phyloP scores from a whole-genome alignment of 2,113 vertebrate species.

The Pterocles gutturalis region DNA sequence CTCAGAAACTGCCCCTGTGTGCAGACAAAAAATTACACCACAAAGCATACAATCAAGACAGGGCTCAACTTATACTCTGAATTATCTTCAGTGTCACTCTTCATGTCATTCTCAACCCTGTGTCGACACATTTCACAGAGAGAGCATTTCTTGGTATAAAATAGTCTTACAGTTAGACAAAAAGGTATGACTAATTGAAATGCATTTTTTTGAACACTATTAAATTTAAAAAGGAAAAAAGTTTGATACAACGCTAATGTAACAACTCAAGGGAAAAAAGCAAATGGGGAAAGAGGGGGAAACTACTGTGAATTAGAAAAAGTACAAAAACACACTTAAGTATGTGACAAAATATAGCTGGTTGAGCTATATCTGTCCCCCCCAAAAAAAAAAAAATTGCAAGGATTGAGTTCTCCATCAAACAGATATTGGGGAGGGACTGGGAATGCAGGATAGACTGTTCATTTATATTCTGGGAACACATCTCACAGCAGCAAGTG shows the following conservation, averaged over 20 bases:
- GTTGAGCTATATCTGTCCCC: not conserved
- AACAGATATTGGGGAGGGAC: not conserved
- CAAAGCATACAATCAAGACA: not conserved
- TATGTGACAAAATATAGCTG: not conserved
- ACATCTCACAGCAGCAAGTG: not conserved
- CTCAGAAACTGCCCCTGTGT: not conserved
- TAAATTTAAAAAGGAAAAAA: not conserved
- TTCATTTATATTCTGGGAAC: not conserved
- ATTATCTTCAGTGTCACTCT: not conserved
- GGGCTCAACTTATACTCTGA: not conserved
- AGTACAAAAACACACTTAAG: accelerated
- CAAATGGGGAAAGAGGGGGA: not conserved
- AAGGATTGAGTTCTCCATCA: not conserved
- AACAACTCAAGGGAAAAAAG: not conserved
- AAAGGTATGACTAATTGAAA: not conserved
- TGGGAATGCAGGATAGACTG: not conserved
- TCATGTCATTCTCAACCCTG: too few relatives aligned
- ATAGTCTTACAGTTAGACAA: not conserved
- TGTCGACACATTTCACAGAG: not conserved
- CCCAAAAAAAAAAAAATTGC: not conserved
- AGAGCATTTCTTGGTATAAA: not conserved
- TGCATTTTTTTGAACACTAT: not conserved
- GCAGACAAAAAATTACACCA: not conserved
- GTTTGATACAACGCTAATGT: not conserved
- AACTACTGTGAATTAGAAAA: not conserved